These are phyloP conservation scores for Gastrophryne carolinensis DNA, from an alignment of 2,797 vertebrate genomes.

Conservation along the genomic window DNA sequence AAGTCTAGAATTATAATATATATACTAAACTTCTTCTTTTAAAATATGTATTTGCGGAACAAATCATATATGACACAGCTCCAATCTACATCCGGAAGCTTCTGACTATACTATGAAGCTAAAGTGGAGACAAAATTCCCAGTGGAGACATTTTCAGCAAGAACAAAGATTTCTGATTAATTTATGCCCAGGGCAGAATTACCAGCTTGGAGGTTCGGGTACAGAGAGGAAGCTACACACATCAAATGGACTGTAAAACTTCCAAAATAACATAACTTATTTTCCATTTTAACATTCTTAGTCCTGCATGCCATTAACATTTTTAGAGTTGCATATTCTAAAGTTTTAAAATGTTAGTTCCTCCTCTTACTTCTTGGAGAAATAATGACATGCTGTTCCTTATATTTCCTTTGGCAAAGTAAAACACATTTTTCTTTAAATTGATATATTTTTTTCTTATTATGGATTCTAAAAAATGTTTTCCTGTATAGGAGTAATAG, in stretches of 20 bases:
- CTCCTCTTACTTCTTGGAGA: neutral
- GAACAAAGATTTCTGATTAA: slow-evolving; percentile 35
- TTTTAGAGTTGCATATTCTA: neutral
- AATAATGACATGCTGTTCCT: neutral
- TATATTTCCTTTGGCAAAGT: neutral
- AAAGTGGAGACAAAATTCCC: slow-evolving; percentile 28
- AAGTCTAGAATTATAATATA: neutral
- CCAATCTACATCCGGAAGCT: slow-evolving; percentile 12
- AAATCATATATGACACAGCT: neutral
- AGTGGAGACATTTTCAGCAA: slow-evolving; percentile 7
- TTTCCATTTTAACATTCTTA: slow-evolving; percentile 38
- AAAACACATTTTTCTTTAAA: slow-evolving; percentile 9
- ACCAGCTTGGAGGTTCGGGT: slow-evolving; percentile 22
- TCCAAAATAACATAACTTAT: slow-evolving; percentile 17
- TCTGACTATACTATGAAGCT: slow-evolving; percentile 19
- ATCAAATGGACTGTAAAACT: slow-evolving; percentile 8
- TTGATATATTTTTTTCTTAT: slow-evolving; percentile 3
- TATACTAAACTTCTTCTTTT: neutral
- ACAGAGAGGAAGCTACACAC: slow-evolving; percentile 34
- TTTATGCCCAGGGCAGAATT: slow-evolving; percentile 21
- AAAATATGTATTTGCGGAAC: neutral
- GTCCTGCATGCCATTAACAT: slow-evolving; percentile 1
- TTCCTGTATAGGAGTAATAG: neutral
- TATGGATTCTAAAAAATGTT: slow-evolving; percentile 15
- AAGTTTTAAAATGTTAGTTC: neutral